Percentiles rank a stretch among this genome's conserved stretches.
phyloP scores from a whole-genome alignment of 2,113 vertebrate genomes.

The Cranoglanis bouderius region DNA sequence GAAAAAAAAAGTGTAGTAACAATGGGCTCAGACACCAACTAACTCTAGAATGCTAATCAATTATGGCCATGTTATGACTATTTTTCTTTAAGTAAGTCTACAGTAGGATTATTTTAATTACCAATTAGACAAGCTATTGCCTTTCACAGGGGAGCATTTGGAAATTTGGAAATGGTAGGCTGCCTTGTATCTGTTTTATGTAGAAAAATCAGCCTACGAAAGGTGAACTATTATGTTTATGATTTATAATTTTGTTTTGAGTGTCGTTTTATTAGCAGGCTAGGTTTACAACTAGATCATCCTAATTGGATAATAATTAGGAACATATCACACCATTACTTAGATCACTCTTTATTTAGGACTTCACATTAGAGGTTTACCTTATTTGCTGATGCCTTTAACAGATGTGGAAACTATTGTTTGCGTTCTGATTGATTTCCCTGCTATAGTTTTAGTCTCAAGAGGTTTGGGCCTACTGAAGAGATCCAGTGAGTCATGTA shows the following conservation, averaged over 20 bases:
- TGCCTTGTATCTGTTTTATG: background rate
- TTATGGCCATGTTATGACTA: background rate
- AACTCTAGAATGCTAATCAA: background rate
- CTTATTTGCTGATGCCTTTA: background rate
- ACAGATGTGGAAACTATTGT: background rate
- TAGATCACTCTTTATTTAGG: background rate
- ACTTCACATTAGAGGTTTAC: background rate
- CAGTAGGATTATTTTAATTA: background rate
- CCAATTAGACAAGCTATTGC: background rate
- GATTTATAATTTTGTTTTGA: background rate
- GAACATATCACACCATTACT: background rate
- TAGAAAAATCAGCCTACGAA: background rate
- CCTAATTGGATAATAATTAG: background rate
- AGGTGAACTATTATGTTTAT: background rate
- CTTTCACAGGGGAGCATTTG: background rate
- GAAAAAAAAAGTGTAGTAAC: background rate
- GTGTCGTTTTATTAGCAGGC: background rate
- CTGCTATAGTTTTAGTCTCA: background rate
- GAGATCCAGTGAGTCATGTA: background rate
- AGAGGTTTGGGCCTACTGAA: background rate
- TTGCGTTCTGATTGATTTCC: background rate
- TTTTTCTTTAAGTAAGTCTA: background rate
- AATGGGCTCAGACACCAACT: background rate
- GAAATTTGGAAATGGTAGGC: background rate
- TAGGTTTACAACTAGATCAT: background rate